Conservation (phyloP, 92 coral and sea anemone genomes). For the Phenganax stokvisi region DNA sequence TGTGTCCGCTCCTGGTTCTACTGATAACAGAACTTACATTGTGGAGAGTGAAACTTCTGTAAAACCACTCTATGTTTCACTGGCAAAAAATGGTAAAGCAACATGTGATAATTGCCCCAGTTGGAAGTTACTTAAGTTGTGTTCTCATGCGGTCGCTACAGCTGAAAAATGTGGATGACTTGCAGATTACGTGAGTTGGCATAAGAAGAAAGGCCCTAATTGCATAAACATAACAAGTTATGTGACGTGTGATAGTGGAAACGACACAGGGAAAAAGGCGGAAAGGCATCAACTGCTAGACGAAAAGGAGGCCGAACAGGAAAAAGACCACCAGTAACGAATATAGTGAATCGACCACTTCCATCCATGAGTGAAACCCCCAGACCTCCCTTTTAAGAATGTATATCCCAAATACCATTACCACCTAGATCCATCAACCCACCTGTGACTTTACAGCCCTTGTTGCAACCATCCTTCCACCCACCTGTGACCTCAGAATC, state of each 20-base stretch:
- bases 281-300: constrained; percentile 23
- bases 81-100: constrained; percentile 33
- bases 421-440: background rate
- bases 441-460: background rate
- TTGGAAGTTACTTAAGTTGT: constrained; percentile 34
- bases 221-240: background rate
- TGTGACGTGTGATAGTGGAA: constrained; percentile 30
- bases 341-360: constrained; percentile 1
- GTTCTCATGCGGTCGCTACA: constrained; percentile 43
- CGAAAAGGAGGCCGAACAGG: constrained; percentile 3
- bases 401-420: background rate
- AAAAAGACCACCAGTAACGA: background rate
- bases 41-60: constrained; percentile 47
- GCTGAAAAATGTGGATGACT: constrained; percentile 24
- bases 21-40: constrained; percentile 4
- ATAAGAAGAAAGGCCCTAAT: constrained; percentile 15
- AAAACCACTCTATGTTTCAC: constrained; percentile 42
- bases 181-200: constrained; percentile 35
- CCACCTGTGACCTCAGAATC: background rate
- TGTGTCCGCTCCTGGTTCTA: constrained; percentile 47
- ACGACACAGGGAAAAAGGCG: constrained; percentile 41
- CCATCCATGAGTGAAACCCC: background rate
- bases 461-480: background rate
- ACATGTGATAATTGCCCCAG: constrained; percentile 46
- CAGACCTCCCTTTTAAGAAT: background rate